These are phyloP conservation scores for Digitonthophagus gazella DNA, from an alignment of 2,888 invertebrate species.

Conservation along the genomic window DNA sequence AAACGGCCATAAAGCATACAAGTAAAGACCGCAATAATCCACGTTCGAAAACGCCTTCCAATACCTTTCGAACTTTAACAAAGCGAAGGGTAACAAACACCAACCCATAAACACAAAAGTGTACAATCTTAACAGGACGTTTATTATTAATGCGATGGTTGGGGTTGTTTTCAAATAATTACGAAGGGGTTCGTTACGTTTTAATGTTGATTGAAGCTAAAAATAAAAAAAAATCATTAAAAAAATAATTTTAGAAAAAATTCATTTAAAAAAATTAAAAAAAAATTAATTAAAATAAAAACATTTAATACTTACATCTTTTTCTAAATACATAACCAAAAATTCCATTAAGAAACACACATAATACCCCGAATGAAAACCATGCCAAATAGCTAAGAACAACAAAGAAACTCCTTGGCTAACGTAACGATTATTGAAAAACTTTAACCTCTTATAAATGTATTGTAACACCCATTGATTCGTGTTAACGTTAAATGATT, in stretches of 20 bases:
- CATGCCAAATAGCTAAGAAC: constrained; percentile 96
- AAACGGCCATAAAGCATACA: constrained; percentile 66
- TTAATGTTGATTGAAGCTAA: constrained; percentile 58
- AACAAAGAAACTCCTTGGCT: constrained; percentile 81
- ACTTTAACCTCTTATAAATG: constrained; percentile 89
- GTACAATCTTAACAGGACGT: constrained; percentile 66
- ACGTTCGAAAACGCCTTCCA: constrained; percentile 61
- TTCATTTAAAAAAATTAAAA: not conserved
- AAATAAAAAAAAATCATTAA: constrained; percentile 34
- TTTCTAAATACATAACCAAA: constrained; percentile 80
- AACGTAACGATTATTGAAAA: constrained; percentile 73
- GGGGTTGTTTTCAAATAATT: constrained; percentile 46
- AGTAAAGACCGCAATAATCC: constrained; percentile 67
- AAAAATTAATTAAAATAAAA: not conserved
- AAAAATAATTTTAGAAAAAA: not conserved
- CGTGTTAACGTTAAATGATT: constrained; percentile 93
- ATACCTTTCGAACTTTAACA: constrained; percentile 69
- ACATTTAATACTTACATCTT: constrained; percentile 71
- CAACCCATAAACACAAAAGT: constrained; percentile 83
- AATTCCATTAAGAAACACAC: constrained; percentile 91
- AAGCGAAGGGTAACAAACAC: constrained; percentile 72
- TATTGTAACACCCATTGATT: constrained; percentile 94
- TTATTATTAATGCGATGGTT: constrained; percentile 52
- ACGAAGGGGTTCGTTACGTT: constrained; percentile 54
- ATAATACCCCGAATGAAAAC: constrained; percentile 92